Conservation (phyloP, 53 echinoderm and acorn worm species). For the Patiria pectinifera region DNA sequence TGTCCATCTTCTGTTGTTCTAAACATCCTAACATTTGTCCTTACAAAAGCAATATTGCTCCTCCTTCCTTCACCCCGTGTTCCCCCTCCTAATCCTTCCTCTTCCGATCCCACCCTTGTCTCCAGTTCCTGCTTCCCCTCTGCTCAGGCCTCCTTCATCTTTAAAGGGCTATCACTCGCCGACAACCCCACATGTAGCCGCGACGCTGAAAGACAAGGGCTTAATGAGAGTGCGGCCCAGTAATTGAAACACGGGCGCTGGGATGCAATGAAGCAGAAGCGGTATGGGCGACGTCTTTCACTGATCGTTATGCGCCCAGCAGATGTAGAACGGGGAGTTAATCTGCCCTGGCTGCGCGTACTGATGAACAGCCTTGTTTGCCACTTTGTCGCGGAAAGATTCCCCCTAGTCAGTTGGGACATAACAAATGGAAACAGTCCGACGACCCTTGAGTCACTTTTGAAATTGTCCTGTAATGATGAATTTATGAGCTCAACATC, state of each 20-base stretch:
- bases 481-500: no score
- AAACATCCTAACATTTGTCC: background rate
- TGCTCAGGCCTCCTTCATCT: background rate
- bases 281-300: conserved; percentile 23
- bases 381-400: conserved; percentile 43
- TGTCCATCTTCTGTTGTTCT: background rate
- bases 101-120: background rate
- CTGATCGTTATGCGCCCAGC: conserved; percentile 29
- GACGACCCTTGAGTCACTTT: no score
- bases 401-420: background rate
- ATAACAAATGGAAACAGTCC: no score
- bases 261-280: conserved; percentile 17
- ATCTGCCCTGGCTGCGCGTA: background rate
- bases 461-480: no score
- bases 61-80: background rate
- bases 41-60: background rate
- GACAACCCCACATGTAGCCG: background rate
- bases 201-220: conserved; percentile 38
- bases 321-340: conserved; percentile 52
- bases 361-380: conserved; percentile 24
- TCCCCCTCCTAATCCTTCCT: no score
- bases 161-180: conserved; percentile 7
- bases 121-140: background rate
- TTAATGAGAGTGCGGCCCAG: conserved; percentile 41
- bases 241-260: conserved; percentile 48